These are phyloP conservation scores for Zaprionus vittiger DNA, from an alignment of 1,140 invertebrate genomes.

Conservation along the genomic window DNA sequence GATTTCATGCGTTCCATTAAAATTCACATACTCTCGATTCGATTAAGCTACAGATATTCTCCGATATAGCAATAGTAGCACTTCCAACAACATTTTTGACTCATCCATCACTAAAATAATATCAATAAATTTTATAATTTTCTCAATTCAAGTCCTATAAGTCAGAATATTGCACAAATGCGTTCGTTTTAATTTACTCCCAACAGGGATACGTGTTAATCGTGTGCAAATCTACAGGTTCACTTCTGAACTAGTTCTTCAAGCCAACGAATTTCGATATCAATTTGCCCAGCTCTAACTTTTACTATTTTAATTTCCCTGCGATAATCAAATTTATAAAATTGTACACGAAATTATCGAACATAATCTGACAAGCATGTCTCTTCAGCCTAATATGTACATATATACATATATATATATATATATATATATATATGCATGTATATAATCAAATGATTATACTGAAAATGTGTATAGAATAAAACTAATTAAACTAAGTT, in stretches of 20 bases:
- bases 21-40: constrained; percentile 7
- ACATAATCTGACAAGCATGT: not conserved
- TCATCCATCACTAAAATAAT: not conserved
- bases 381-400: not conserved
- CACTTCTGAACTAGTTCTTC: no score
- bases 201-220: not conserved
- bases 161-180: not conserved
- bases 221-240: not conserved
- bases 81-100: not conserved
- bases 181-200: not conserved
- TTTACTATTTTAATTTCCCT: no score
- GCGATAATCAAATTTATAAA: not conserved
- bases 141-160: not conserved
- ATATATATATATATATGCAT: not conserved
- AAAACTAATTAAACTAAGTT: not conserved
- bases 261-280: no score
- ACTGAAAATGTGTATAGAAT: not conserved
- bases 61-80: not conserved
- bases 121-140: not conserved
- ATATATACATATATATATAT: not conserved
- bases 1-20: constrained; percentile 22
- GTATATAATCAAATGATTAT: not conserved
- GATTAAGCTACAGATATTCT: not conserved
- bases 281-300: no score
- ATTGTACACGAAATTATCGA: not conserved